These are phyloP conservation scores for Dyspetes luteomarginatus DNA, from an alignment of 2,888 invertebrate genomes.

Conservation along the genomic window DNA sequence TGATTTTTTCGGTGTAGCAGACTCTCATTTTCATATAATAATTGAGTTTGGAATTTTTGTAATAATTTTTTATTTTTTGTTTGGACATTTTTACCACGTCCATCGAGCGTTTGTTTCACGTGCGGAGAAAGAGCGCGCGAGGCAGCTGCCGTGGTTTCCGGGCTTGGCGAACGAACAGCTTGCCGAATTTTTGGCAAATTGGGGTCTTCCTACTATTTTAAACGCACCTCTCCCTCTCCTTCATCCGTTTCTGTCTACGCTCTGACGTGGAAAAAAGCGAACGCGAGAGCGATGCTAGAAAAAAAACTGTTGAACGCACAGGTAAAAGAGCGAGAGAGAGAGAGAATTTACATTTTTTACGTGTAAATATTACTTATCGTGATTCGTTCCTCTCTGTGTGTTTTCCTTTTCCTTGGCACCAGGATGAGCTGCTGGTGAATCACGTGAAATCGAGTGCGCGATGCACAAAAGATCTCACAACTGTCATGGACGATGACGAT, in stretches of 20 bases:
- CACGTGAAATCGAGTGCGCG: conserved; percentile 22
- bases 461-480: background rate
- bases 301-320: conserved; percentile 18
- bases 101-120: conserved; percentile 14
- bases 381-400: conserved; percentile 41
- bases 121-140: conserved; percentile 46
- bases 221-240: conserved; percentile 60
- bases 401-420: conserved; percentile 1
- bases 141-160: conserved; percentile 79
- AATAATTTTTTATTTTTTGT: background rate
- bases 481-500: conserved; percentile 24
- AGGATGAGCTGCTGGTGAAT: background rate
- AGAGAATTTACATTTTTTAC: conserved; percentile 35
- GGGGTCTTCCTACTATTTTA: conserved; percentile 71
- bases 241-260: conserved; percentile 40
- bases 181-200: conserved; percentile 77
- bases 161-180: conserved; percentile 73
- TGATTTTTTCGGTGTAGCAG: no score
- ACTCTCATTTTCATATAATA: no score
- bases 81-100: no score
- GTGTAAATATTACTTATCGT: conserved; percentile 41
- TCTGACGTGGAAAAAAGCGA: background rate
- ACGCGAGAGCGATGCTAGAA: conserved; percentile 20
- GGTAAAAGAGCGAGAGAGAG: conserved; percentile 1
- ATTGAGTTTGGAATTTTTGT: no score